Conservation (phyloP, 2,888 invertebrate species). For the Zeuzera pyrina region DNA sequence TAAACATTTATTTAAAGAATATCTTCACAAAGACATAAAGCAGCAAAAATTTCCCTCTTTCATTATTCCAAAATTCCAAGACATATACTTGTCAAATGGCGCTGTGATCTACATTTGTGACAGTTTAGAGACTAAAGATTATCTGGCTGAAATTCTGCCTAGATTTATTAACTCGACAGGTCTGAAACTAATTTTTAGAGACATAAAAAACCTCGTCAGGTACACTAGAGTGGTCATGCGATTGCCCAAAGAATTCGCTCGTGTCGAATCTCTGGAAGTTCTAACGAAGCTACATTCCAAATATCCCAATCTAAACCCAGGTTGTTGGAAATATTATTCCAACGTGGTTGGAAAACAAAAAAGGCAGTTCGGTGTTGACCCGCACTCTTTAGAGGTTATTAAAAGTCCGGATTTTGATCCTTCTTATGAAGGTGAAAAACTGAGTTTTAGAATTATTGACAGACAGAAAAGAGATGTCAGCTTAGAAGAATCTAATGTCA, state of each 20-base stretch:
- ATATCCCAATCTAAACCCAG: conserved; percentile 48
- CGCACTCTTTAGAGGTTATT: conserved; percentile 49
- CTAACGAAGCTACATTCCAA: conserved; percentile 33
- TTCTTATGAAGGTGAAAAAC: conserved; percentile 37
- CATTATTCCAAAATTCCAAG: conserved; percentile 58
- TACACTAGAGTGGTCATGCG: conserved; percentile 55
- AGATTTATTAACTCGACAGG: conserved; percentile 54
- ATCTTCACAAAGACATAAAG: conserved; percentile 54
- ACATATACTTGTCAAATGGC: conserved; percentile 56
- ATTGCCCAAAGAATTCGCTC: conserved; percentile 45
- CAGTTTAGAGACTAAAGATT: conserved; percentile 58
- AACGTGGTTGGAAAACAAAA: conserved; percentile 60
- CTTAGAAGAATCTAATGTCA: conserved; percentile 27
- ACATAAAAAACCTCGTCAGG: conserved; percentile 44
- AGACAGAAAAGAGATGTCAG: conserved; percentile 49
- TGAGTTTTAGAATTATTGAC: conserved; percentile 50
- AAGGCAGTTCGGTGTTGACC: conserved; percentile 60
- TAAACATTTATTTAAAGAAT: conserved; percentile 57
- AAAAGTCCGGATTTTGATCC: conserved; percentile 46
- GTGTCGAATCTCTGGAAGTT: conserved; percentile 45
- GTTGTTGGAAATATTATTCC: conserved; percentile 59
- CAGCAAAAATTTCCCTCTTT: conserved; percentile 44
- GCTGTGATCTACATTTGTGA: conserved; percentile 63
- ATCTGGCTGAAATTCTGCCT: conserved; percentile 45
- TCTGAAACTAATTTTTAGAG: conserved; percentile 45